Percentiles rank a stretch among this genome's conserved stretches.
Conservation (phyloP, 1,140 invertebrate genomes). For the Ceratosolen solmsi region DNA sequence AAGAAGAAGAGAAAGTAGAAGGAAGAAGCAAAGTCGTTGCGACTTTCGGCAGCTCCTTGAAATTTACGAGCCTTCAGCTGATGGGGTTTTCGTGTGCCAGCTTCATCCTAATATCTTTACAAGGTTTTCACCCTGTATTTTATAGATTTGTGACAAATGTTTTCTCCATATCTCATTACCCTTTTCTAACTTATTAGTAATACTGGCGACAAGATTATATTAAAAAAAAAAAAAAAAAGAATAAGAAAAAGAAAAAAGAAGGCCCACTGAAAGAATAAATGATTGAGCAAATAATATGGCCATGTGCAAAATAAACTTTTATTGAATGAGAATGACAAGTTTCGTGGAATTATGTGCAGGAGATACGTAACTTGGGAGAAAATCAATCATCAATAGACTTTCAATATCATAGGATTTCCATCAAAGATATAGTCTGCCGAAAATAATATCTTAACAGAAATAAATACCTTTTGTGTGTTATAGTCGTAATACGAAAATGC, state of each 20-base stretch:
- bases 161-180: conserved; percentile 2
- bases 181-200: conserved; percentile 10
- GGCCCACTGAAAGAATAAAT: background rate
- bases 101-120: conserved; percentile 68
- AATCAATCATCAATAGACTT: too few relatives aligned
- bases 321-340: background rate
- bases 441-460: too few relatives aligned
- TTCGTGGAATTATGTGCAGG: background rate
- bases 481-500: too few relatives aligned
- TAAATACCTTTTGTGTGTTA: too few relatives aligned
- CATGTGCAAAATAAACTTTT: background rate
- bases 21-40: background rate
- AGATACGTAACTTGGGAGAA: too few relatives aligned
- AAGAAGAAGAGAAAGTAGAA: conserved; percentile 27
- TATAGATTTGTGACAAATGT: background rate
- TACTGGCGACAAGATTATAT: background rate
- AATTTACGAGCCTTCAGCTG: conserved; percentile 67
- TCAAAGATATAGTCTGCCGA: too few relatives aligned
- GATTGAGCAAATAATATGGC: background rate
- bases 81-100: conserved; percentile 70
- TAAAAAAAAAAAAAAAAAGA: too few relatives aligned
- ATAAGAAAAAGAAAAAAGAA: too few relatives aligned
- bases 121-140: conserved; percentile 50
- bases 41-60: conserved; percentile 64
- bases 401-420: too few relatives aligned